Base-by-base conservation (phyloP, 2,113 vertebrate genomes). In the Megaceryle maxima region DNA sequence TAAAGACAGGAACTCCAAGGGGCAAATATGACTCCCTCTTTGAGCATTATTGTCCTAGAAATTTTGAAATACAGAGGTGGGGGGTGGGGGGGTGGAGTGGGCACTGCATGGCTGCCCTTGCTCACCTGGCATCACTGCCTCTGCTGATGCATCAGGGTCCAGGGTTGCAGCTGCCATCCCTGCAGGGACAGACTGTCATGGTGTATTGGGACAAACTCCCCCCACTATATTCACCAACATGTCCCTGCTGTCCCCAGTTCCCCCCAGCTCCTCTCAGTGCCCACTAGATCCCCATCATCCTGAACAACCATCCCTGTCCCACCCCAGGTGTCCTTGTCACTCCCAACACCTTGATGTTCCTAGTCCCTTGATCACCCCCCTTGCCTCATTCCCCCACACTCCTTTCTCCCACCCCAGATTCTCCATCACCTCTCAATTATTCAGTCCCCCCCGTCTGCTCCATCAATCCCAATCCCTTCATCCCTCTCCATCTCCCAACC, bases 81-180 rank as follows among this genome's bases (percentile, higher is more conserved):
- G 37, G 37, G 37, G 37, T 37, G 39, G 35, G 29, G 57, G n/a
- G 20, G 57, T 14, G 51, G 64, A 1, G 31, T 48, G n/a, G 37
- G 48, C 53, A 53, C 68, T 4, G 22, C 4, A 2, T 18, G 70
- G 51, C 35, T 2, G 6, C 7, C 13, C 29, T 3, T 3, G 59
- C 90, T 96, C 92, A 96, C 96, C 94, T 96, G 94, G 92, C 46
- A 18, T 76, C 10, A 3, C 15, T 5, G 25, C 56, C 56, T 82
- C 94, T 4, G 31, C 63, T 17, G 55, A 28, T 4, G 26, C 11
- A 1, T 70, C 53, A 2, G 78, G 20, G 41, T 22, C 31, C 1
- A 5, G 56, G 25, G 67, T 56, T 10, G 70, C 25, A 16, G 79
- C 62, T 44, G 31, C 79, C 43, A 28, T 37, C 67, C 79, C 96